Evolutionary conservation across 2,797 vertebrate species (phyloP).

Genomic region (Aulostomus chinensis): DNA sequence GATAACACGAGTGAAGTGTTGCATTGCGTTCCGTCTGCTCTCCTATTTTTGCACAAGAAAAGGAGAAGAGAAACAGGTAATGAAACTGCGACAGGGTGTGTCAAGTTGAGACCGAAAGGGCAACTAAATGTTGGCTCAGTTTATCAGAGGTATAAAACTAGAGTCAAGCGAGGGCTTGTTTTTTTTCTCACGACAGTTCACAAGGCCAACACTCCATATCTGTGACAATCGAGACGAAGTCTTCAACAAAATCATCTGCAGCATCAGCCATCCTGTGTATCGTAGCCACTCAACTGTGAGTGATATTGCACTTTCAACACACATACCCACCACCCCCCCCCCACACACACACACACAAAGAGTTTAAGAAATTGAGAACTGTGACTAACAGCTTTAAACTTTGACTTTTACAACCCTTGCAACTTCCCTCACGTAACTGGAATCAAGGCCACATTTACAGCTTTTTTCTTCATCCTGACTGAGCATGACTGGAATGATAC

Average conservation of each 20-base stretch:
- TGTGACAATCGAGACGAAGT: conserved; percentile 47
- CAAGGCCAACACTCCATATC: conserved; percentile 26
- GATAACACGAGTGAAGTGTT: no score
- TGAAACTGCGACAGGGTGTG: conserved; percentile 7
- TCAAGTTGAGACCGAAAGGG: no score
- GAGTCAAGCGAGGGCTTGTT: no score
- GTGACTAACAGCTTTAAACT: neutral
- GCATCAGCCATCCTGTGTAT: conserved; percentile 71
- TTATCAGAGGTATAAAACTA: no score
- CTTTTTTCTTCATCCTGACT: conserved; percentile 51
- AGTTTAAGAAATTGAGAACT: no score
- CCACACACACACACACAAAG: neutral
- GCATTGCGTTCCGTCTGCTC: neutral
- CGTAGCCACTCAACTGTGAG: conserved; percentile 63
- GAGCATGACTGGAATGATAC: conserved; percentile 60
- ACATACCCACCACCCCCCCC: neutral
- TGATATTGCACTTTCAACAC: neutral
- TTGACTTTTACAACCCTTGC: neutral
- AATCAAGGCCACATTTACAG: conserved; percentile 66
- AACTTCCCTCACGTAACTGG: conserved; percentile 10
- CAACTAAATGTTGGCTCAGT: no score
- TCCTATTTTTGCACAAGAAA: neutral
- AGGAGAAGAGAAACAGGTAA: neutral
- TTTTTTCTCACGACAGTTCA: conserved; percentile 40
- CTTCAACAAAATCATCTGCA: conserved; percentile 55